A percentile compares a stretch with the other conserved stretches of the same genome.
Evolutionary conservation across 1,140 invertebrate species (phyloP).

Genomic region (Diprion similis): DNA sequence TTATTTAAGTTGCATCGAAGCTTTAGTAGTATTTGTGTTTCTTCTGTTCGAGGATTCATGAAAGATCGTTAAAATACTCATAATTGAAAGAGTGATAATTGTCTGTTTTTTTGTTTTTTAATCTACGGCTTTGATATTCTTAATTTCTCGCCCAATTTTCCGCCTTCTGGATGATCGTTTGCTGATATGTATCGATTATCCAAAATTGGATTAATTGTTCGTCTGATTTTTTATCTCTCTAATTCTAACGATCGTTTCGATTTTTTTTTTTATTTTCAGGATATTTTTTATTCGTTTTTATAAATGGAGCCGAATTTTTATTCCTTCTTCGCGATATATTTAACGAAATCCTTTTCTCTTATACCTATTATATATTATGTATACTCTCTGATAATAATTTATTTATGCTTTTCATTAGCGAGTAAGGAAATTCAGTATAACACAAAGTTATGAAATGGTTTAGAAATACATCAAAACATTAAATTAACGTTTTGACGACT

Average conservation of each 20-base stretch:
- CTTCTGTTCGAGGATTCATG: no score
- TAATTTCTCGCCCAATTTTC: no score
- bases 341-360: not conserved
- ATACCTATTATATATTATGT: not conserved
- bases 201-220: not conserved
- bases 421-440: conserved; percentile 13
- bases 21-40: no score
- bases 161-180: no score
- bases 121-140: no score
- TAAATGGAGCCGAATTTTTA: not conserved
- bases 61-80: no score
- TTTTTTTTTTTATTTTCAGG: conserved; percentile 1
- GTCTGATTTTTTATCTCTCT: not conserved
- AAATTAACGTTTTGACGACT: not conserved
- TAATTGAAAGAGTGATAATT: no score
- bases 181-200: no score
- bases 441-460: not conserved
- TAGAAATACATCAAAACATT: not conserved
- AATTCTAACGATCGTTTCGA: not conserved
- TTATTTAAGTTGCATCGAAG: not conserved
- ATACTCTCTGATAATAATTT: conserved; percentile 8
- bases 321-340: not conserved
- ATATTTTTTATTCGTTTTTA: not conserved
- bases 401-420: conserved; percentile 9
- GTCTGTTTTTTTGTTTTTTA: no score